Base-by-base conservation (phyloP, 1,140 invertebrate species). In the Aricia agestis region DNA sequence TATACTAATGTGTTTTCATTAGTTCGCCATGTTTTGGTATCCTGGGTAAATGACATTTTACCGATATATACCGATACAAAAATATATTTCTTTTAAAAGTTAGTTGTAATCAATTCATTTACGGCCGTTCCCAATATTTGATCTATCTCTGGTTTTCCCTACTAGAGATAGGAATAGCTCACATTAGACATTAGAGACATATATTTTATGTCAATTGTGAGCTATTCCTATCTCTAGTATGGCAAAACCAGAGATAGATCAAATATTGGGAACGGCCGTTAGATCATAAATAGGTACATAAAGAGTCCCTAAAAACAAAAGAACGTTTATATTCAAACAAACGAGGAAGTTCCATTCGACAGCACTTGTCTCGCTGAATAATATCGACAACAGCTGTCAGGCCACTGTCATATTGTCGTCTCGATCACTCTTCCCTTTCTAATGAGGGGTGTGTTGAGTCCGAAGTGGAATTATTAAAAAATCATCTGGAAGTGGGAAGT, bases 391-490 rank as follows among this genome's bases (percentile, higher is more conserved):
- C 81, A 83, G 86, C 81, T 84, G 86, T 87, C 89, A 89, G 84
- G 87, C 79, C 80, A 71, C 79, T 86, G 87, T 89, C 89, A 89
- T 86, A 87, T 81, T 84, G 72, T 66, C 73, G 68, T 83, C 83
- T 88, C 85, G 78, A 89, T 88, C 81, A 87, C 79, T 81, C 79
- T 83, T 82, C 80, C 76, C 76, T 78, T 82, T 81, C 81, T 89
- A 88, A 89, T 87, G 83, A 86, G 75, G 76, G 83, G 76, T 70
- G 75, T 80, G 80, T 79, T 81, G 76, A 77, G 80, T 79, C 77
- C 84, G 74, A 84, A 82, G 78, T 82, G 82, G 84, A 89, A 89
- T 91, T 90, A 91, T 91, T 88, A 91, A 91, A 90, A 89, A 90
- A 89, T 78, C 85, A 89, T 89, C 78, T 87, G 89, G 82, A 89